Conservation (phyloP, 92 coral and sea anemone genomes). For the Meandrina meandrites region DNA sequence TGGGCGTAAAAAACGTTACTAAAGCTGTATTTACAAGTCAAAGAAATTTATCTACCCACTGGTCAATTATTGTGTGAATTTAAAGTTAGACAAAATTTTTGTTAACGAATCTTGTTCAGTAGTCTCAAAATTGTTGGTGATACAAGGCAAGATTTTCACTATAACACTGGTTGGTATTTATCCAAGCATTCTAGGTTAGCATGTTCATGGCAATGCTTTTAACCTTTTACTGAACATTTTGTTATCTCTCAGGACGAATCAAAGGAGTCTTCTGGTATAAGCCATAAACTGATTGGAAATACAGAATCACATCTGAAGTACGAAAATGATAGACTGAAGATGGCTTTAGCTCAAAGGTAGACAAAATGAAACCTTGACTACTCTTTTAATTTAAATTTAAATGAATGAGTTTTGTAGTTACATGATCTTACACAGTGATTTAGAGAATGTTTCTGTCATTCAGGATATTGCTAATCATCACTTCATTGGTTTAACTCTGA, state of each 20-base stretch:
- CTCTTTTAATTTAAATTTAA: too few relatives aligned
- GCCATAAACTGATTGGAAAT: slow-evolving; percentile 81
- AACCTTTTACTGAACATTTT: background rate
- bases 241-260: slow-evolving; percentile 63
- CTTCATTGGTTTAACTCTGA: background rate
- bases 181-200: background rate
- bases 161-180: background rate
- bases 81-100: background rate
- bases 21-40: background rate
- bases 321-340: slow-evolving; percentile 94
- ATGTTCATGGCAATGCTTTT: background rate
- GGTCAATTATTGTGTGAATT: background rate
- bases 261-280: slow-evolving; percentile 62
- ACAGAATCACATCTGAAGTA: slow-evolving; percentile 94
- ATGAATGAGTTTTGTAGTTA: background rate
- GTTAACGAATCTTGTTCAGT: background rate
- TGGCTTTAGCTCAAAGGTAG: slow-evolving; percentile 98
- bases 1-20: background rate
- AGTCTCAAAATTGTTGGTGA: background rate
- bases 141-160: background rate
- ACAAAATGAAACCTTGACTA: background rate
- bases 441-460: background rate
- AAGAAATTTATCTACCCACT: background rate
- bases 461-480: background rate
- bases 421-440: background rate